phyloP scores from a whole-genome alignment of 2,888 invertebrate species.

The Antheraea yamamai region DNA sequence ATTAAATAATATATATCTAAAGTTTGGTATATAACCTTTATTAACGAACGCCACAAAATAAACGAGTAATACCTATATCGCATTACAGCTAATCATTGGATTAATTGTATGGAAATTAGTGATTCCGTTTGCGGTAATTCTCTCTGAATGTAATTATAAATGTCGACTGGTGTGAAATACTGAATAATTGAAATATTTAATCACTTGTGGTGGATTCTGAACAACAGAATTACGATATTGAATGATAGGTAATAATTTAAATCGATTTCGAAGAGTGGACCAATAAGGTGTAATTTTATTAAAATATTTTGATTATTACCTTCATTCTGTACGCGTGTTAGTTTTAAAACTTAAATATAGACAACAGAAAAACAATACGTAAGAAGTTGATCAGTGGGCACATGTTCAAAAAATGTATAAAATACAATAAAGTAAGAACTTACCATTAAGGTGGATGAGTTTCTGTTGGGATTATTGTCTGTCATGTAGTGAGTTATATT shows the following conservation, averaged over 20 bases:
- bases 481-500: too few relatives aligned
- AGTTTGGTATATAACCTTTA: not conserved
- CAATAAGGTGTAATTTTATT: not conserved
- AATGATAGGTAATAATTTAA: not conserved
- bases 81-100: constrained; percentile 47
- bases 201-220: constrained; percentile 26
- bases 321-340: not conserved
- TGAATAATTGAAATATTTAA: constrained; percentile 49
- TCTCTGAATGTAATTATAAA: constrained; percentile 51
- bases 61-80: not conserved
- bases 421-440: too few relatives aligned
- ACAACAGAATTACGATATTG: not conserved
- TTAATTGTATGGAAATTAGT: constrained; percentile 48
- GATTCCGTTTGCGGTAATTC: constrained; percentile 40
- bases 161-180: constrained; percentile 47
- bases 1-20: not conserved
- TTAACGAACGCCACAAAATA: not conserved
- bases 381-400: too few relatives aligned
- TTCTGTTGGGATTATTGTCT: too few relatives aligned
- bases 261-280: not conserved
- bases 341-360: not conserved
- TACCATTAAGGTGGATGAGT: too few relatives aligned
- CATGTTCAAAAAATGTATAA: too few relatives aligned
- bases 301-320: not conserved
- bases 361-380: too few relatives aligned